These are phyloP conservation scores for Tenualosa ilisha DNA, from an alignment of 2,797 vertebrate species.

Conservation along the genomic window DNA sequence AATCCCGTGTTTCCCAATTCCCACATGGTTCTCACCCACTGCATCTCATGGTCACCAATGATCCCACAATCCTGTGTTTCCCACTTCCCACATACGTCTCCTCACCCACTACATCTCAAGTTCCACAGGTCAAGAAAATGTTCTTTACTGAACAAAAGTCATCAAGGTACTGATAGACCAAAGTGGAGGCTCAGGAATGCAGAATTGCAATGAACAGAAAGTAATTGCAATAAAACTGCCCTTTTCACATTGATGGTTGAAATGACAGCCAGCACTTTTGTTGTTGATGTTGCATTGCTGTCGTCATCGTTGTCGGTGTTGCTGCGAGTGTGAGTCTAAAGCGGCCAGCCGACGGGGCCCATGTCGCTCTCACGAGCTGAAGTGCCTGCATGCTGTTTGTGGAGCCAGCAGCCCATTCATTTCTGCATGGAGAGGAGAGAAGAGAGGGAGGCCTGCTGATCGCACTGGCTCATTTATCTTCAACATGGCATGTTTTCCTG, in stretches of 20 bases:
- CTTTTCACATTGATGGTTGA: background rate
- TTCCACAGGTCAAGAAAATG: background rate
- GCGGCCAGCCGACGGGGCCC: background rate
- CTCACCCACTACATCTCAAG: background rate
- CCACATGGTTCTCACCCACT: background rate
- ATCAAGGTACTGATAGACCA: background rate
- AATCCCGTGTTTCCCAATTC: background rate
- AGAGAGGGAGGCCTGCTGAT: background rate
- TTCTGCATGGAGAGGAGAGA: background rate
- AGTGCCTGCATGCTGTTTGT: constrained; percentile 21
- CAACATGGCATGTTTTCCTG: background rate
- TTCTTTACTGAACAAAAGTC: background rate
- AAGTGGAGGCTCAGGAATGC: background rate
- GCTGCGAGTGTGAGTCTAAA: background rate
- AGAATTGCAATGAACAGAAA: background rate
- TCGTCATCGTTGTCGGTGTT: background rate
- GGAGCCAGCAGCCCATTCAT: background rate
- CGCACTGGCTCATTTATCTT: constrained; percentile 13
- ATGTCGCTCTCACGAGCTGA: background rate
- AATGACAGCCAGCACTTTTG: background rate
- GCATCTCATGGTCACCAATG: background rate
- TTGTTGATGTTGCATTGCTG: background rate
- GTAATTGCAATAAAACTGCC: background rate
- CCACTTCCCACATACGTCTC: background rate
- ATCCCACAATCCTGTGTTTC: background rate